Percentiles rank a stretch among this genome's conserved stretches.
Evolutionary conservation across 2,113 vertebrate genomes (phyloP).

Genomic region (Cephalopterus ornatus): DNA sequence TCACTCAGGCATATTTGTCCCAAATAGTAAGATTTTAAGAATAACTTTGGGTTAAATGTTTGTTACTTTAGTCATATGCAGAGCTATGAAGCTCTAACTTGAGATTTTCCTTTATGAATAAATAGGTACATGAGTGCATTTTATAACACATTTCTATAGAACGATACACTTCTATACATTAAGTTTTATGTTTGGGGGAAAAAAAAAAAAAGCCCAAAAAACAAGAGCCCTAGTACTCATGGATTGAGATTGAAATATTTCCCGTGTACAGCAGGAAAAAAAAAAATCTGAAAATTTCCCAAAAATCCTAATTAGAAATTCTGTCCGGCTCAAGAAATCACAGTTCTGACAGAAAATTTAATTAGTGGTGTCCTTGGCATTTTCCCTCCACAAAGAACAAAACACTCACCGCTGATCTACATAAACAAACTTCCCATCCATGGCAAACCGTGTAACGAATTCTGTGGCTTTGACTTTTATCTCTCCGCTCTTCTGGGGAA

Average conservation of each 20-base stretch:
- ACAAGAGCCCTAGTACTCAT: background rate
- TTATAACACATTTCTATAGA: background rate
- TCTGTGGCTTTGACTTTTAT: slow-evolving; percentile 85
- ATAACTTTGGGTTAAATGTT: background rate
- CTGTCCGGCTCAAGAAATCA: background rate
- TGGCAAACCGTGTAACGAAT: slow-evolving; percentile 86
- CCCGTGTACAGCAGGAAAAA: background rate
- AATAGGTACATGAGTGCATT: background rate
- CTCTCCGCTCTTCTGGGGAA: slow-evolving; percentile 80
- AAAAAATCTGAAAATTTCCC: background rate
- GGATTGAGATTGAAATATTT: background rate
- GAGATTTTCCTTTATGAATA: background rate
- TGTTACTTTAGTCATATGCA: background rate
- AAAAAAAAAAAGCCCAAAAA: background rate
- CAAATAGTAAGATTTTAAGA: background rate
- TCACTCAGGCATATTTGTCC: background rate
- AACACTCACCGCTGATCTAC: slow-evolving; percentile 86
- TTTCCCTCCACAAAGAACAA: background rate
- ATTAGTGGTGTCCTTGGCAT: background rate
- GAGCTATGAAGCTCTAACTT: background rate
- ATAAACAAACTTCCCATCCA: slow-evolving; percentile 93
- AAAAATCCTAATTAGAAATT: background rate
- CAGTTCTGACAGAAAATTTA: background rate
- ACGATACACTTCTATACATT: background rate
- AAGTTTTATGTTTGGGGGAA: background rate